Evolutionary conservation across 2,888 invertebrate genomes (phyloP).

Genomic region (Tipula confusa): DNA sequence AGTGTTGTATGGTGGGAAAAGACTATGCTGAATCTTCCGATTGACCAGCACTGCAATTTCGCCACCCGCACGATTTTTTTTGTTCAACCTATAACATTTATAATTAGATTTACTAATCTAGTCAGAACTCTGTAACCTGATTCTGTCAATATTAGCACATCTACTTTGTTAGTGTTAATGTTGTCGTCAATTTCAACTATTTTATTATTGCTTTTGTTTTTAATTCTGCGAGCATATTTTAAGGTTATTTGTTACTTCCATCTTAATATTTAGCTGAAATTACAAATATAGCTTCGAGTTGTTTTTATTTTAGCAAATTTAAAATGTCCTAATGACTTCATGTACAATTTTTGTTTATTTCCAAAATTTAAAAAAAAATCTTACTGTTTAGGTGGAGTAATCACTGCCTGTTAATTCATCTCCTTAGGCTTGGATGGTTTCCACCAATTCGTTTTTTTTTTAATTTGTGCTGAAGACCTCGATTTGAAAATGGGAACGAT

Average conservation of each 20-base stretch:
- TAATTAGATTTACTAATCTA: background rate
- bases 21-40: background rate
- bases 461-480: no score
- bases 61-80: background rate
- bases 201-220: background rate
- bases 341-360: no score
- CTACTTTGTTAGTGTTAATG: background rate
- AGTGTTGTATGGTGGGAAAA: background rate
- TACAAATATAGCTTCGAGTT: no score
- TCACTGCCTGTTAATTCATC: no score
- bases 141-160: background rate
- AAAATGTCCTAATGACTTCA: no score
- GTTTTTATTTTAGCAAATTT: no score
- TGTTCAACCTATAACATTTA: background rate
- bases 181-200: background rate
- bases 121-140: background rate
- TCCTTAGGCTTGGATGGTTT: no score
- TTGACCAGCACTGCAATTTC: background rate
- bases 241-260: background rate
- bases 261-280: background rate
- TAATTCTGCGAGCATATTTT: background rate
- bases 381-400: no score
- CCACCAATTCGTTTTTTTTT: no score
- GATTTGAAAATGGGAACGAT: no score
- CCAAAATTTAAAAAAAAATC: no score